Evolutionary conservation across 2,888 invertebrate genomes (phyloP).

Genomic region (Branchellion lobata): DNA sequence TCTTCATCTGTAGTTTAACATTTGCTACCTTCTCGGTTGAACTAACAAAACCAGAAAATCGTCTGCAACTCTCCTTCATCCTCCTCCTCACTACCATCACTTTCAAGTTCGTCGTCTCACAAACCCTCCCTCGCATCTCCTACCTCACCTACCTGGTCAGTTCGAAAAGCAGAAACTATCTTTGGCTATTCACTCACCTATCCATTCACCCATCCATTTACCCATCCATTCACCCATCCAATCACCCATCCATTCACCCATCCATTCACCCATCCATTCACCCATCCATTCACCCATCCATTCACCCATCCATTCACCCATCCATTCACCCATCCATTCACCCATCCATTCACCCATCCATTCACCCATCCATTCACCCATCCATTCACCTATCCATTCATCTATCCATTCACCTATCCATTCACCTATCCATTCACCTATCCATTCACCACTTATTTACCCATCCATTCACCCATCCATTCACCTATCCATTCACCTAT

Average conservation of each 20-base stretch:
- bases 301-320: no score
- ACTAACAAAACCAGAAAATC: slow-evolving; percentile 53
- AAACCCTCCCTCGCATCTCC: slow-evolving; percentile 54
- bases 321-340: no score
- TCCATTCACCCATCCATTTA: not conserved
- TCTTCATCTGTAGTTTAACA: slow-evolving; percentile 54
- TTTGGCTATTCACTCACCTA: not conserved
- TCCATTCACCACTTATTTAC: no score
- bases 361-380: no score
- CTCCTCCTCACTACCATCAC: slow-evolving; percentile 54
- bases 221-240: not conserved
- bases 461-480: no score
- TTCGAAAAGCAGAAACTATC: no score
- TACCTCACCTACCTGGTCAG: slow-evolving; percentile 54
- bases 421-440: no score
- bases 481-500: no score
- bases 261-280: not conserved
- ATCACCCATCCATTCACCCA: not conserved
- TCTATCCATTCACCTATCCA: no score
- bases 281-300: not conserved
- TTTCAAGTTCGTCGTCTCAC: slow-evolving; percentile 55
- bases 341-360: no score
- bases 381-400: no score
- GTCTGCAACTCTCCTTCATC: slow-evolving; percentile 55
- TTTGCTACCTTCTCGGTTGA: slow-evolving; percentile 54